Evolutionary conservation across 2,113 vertebrate species (phyloP).

Genomic region (Lonchura striata): DNA sequence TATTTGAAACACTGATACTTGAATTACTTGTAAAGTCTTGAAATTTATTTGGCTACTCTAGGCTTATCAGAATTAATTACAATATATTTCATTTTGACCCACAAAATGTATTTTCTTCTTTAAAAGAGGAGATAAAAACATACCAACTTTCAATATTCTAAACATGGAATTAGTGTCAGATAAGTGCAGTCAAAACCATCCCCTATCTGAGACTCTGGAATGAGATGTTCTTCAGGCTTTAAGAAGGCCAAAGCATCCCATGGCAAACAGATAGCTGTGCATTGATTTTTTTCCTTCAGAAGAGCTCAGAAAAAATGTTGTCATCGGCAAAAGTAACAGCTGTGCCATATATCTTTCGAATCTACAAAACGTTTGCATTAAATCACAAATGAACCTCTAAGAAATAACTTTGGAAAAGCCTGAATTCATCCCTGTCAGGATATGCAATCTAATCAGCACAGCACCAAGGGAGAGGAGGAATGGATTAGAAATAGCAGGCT

Average conservation of each 20-base stretch:
- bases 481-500: slow-evolving; percentile 64
- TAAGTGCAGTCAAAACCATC: slow-evolving; percentile 46
- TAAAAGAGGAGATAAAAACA: slow-evolving; percentile 71
- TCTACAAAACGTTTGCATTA: slow-evolving; percentile 21
- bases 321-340: slow-evolving; percentile 59
- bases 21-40: slow-evolving; percentile 58
- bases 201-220: slow-evolving; percentile 46
- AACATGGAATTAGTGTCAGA: slow-evolving; percentile 75
- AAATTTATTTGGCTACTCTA: slow-evolving; percentile 55
- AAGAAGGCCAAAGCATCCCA: neutral
- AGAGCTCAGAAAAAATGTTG: slow-evolving; percentile 15
- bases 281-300: neutral
- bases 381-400: slow-evolving; percentile 28
- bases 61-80: slow-evolving; percentile 61
- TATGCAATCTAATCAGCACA: slow-evolving; percentile 69
- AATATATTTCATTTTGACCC: slow-evolving; percentile 47
- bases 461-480: slow-evolving; percentile 33
- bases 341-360: slow-evolving; percentile 67
- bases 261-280: neutral
- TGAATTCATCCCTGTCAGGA: slow-evolving; percentile 48
- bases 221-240: slow-evolving; percentile 35
- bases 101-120: slow-evolving; percentile 38
- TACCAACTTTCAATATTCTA: slow-evolving; percentile 63
- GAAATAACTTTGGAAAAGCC: slow-evolving; percentile 49
- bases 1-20: slow-evolving; percentile 65